Percentiles rank a stretch among this genome's conserved stretches.
phyloP scores from a whole-genome alignment of 2,797 vertebrate species.

The Antennarius maculatus region DNA sequence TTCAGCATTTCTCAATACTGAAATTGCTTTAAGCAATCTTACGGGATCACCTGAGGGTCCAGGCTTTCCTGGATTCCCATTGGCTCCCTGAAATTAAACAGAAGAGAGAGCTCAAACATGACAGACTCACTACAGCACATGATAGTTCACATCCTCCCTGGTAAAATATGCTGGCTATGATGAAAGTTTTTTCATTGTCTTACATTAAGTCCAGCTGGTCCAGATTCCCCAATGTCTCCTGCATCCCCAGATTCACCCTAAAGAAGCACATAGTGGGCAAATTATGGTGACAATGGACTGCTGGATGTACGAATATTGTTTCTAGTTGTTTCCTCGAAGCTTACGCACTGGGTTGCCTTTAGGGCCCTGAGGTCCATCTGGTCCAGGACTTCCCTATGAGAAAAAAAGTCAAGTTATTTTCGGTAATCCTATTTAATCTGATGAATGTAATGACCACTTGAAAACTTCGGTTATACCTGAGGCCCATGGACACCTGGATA shows the following conservation, averaged over 20 bases:
- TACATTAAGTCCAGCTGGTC: constrained; percentile 76
- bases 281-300: not conserved
- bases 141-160: not conserved
- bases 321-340: not conserved
- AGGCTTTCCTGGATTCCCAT: constrained; percentile 77
- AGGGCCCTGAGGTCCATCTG: constrained; percentile 67
- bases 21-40: constrained; percentile 81
- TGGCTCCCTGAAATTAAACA: constrained; percentile 69
- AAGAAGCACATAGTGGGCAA: constrained; percentile 15
- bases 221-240: constrained; percentile 79
- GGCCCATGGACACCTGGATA: constrained; percentile 74
- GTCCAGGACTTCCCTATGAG: constrained; percentile 74
- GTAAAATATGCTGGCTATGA: not conserved
- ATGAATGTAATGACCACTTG: not conserved
- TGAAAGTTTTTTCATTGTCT: constrained; percentile 36
- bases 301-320: not conserved
- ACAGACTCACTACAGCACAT: not conserved
- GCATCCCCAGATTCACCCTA: constrained; percentile 78
- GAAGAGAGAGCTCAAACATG: not conserved
- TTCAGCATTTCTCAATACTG: constrained; percentile 44
- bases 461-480: constrained; percentile 68
- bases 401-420: not conserved
- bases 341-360: constrained; percentile 80
- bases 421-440: not conserved
- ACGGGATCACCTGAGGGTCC: constrained; percentile 87